A percentile compares a stretch with the other conserved stretches of the same genome.
Evolutionary conservation across 2,113 vertebrate genomes (phyloP).

Genomic region (Monarcha castaneiventris): DNA sequence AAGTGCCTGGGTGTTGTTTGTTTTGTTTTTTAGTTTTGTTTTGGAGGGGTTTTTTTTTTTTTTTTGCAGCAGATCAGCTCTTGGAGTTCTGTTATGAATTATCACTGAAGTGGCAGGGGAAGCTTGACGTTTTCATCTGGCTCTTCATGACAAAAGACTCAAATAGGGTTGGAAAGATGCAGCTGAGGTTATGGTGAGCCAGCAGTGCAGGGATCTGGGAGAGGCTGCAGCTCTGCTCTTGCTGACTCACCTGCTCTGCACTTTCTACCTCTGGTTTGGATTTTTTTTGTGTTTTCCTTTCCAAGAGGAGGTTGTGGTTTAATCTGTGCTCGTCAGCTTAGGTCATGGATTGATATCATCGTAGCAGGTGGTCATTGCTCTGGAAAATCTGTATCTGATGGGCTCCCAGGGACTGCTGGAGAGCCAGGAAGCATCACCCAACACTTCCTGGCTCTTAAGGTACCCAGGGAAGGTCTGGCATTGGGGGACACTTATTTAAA

Average conservation of each 20-base stretch:
- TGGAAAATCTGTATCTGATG: not conserved
- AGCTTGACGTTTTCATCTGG: not conserved
- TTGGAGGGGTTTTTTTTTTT: not conserved
- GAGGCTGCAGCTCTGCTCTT: not conserved
- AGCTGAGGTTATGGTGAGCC: not conserved
- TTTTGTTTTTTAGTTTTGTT: not conserved
- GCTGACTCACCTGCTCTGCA: not conserved
- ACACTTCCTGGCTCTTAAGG: not conserved
- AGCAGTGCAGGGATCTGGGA: not conserved
- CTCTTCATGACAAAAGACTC: not conserved
- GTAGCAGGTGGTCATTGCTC: not conserved
- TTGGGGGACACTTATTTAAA: not conserved
- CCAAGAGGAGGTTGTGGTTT: not conserved
- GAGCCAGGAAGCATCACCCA: not conserved
- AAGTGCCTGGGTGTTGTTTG: constrained; percentile 19
- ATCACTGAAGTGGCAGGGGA: constrained; percentile 12
- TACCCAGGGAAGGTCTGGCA: not conserved
- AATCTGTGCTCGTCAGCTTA: not conserved
- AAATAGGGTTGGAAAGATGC: not conserved
- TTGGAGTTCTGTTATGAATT: constrained; percentile 50
- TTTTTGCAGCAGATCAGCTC: not conserved
- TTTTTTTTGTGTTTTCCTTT: not conserved
- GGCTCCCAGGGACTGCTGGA: not conserved
- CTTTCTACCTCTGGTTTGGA: not conserved
- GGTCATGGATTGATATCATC: not conserved